Conservation (phyloP, 2,797 vertebrate species). For the Synaphobranchus kaupii region DNA sequence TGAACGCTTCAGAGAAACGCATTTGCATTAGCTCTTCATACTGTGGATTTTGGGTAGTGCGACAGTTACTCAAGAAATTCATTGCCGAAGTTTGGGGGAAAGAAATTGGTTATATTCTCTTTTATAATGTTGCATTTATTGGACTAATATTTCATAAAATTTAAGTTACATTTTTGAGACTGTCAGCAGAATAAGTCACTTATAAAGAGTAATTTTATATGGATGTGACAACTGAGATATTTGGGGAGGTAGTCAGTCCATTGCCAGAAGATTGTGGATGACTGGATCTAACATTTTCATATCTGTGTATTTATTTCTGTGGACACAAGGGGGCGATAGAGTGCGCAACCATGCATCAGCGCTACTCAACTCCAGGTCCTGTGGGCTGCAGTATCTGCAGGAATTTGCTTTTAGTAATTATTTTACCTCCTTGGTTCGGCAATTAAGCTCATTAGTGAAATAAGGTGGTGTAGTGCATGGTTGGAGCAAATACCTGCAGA, state of each 20-base stretch:
- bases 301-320: background rate
- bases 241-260: background rate
- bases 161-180: background rate
- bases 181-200: background rate
- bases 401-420: too few species aligned
- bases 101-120: background rate
- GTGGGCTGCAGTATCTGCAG: too few species aligned
- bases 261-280: background rate
- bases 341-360: background rate
- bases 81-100: background rate
- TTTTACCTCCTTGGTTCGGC: too few species aligned
- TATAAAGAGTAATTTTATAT: background rate
- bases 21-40: too few species aligned
- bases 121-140: background rate
- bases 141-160: background rate
- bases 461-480: too few species aligned
- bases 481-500: too few species aligned
- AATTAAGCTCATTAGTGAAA: too few species aligned
- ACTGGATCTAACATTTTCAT: background rate
- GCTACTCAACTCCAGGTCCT: too few species aligned
- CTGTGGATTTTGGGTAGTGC: too few species aligned
- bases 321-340: slow-evolving; percentile 7
- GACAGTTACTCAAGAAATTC: too few species aligned
- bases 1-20: too few species aligned
- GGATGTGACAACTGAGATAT: background rate